Percentiles rank a stretch among this genome's conserved stretches.
Conservation (phyloP, 2,888 invertebrate species). For the Geophilus truncorum region DNA sequence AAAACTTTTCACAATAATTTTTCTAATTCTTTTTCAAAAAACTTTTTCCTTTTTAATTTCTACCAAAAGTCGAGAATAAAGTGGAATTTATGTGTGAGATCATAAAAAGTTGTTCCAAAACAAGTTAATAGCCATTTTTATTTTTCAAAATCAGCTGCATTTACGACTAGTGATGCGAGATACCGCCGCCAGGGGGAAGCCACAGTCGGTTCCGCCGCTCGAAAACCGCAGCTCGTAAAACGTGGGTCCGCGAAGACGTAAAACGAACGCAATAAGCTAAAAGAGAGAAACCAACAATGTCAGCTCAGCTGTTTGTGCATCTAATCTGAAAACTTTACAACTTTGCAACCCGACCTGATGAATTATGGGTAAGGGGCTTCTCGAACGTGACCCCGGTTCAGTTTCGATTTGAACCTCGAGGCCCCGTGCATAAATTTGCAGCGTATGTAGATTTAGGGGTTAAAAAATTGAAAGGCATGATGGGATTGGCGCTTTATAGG, state of each 20-base stretch:
- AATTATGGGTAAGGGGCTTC: background rate
- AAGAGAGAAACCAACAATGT: background rate
- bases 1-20: too few relatives aligned
- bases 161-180: background rate
- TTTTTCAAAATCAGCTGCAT: background rate
- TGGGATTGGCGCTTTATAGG: too few relatives aligned
- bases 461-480: background rate
- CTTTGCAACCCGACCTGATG: background rate
- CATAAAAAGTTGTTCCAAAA: background rate
- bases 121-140: background rate
- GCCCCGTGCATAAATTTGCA: background rate
- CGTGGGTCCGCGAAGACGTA: background rate
- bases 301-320: background rate
- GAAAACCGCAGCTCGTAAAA: background rate
- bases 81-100: background rate
- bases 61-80: background rate
- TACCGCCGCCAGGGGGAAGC: background rate
- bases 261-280: background rate
- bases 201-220: background rate
- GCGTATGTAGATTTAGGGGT: background rate
- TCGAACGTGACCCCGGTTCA: background rate
- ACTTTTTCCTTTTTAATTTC: background rate
- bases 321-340: background rate
- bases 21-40: background rate
- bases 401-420: background rate